Evolutionary conservation across 2,888 invertebrate species (phyloP), one percentile per base, ranked within the genome.

Genomic region (Drosophila testacea): DNA sequence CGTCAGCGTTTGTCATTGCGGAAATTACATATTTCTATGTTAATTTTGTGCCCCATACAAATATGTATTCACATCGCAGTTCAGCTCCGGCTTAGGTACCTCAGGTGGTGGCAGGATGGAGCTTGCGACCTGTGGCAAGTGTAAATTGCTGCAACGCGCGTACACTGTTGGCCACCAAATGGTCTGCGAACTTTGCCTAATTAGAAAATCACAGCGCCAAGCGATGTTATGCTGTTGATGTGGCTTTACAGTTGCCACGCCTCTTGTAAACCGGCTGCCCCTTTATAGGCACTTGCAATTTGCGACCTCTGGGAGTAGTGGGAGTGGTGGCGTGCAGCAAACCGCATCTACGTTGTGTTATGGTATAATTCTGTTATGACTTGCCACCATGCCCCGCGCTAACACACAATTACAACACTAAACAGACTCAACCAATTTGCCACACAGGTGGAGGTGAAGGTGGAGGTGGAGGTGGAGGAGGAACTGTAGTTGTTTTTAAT

Each of bases 201-300:
- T 85, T 86, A 83, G 77, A 85, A 85, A 86, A 84, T 85, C 85
- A 79, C 81, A 83, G 79, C 81, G 63, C 56, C 62, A 65, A 56
- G 65, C 61, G 63, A 55, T 56, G 44, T 36, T 13, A 39, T 61
- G 60, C 52, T 51, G 39, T 38, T 62, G 42, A 27, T 61, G 66
- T 63, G 69, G 68, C 48, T 46, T 60, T 59, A 39, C 50, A 30
- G 36, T 28, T 41, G 22, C 61, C 51, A 48, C 50, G 60, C 60
- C 42, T 41, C 39, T 9, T 9, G 27, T n/a, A 7, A 38, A 30
- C 10, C 4, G 0, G 7, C 39, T 6, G 13, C 16, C 42, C 42
- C 22, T 11, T 27, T 42, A 9, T 27, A 27, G 36, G 6, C 36
- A 62, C 27, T 30, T 41, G 57, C 51, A 48, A 48, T 41, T 30